These are phyloP conservation scores for Hipparchia sbordonii DNA, from an alignment of 2,888 invertebrate species.

Conservation along the genomic window DNA sequence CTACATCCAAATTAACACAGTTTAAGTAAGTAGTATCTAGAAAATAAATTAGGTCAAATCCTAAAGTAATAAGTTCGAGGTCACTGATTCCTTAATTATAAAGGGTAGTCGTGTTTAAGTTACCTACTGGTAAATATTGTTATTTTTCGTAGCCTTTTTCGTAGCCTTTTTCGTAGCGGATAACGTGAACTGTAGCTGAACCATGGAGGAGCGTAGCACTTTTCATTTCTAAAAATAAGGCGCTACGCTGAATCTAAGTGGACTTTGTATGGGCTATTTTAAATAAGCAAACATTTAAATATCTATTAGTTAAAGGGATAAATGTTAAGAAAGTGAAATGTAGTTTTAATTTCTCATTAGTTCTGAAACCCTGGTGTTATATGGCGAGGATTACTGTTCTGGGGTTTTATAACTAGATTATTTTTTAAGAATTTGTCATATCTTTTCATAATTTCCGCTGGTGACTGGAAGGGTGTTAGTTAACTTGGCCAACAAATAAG, in stretches of 20 bases:
- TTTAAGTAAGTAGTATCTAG: neutral
- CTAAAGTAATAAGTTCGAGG: neutral
- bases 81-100: conserved; percentile 1
- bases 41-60: conserved; percentile 1
- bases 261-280: conserved; percentile 23
- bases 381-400: too few relatives aligned
- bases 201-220: conserved; percentile 35
- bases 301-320: neutral
- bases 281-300: neutral
- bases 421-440: too few relatives aligned
- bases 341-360: too few relatives aligned
- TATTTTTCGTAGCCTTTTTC: conserved; percentile 15
- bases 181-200: conserved; percentile 29
- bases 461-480: too few relatives aligned
- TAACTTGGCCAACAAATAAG: too few relatives aligned
- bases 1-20: neutral
- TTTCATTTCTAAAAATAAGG: conserved; percentile 36
- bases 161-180: conserved; percentile 17
- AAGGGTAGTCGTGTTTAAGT: neutral
- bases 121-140: neutral
- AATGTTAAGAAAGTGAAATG: neutral
- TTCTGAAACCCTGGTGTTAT: too few relatives aligned
- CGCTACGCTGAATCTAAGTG: conserved; percentile 27
- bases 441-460: too few relatives aligned
- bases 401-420: too few relatives aligned